Conservation (phyloP, 2,797 vertebrate species). For the Trachops cirrhosus region DNA sequence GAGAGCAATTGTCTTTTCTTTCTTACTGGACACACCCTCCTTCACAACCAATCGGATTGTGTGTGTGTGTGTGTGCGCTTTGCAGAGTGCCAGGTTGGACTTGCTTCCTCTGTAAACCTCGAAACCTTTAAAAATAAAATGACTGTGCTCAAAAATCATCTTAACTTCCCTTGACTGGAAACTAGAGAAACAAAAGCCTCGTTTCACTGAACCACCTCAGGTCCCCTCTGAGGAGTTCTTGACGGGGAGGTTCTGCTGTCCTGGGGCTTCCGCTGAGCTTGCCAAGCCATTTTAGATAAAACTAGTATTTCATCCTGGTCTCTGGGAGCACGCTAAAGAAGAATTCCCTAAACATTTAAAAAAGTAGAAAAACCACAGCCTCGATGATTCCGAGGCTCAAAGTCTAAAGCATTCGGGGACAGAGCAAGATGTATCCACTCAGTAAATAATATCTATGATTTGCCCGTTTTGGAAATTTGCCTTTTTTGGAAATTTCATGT, state of each 20-base stretch:
- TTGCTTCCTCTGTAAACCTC: neutral
- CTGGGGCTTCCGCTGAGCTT: neutral
- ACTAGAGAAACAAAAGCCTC: constrained; percentile 18
- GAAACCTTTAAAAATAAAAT: constrained; percentile 64
- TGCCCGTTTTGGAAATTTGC: neutral
- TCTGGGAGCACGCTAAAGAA: neutral
- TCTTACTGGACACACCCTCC: constrained; percentile 23
- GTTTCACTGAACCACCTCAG: neutral
- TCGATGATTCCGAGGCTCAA: neutral
- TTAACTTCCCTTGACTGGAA: constrained; percentile 38
- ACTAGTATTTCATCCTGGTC: neutral
- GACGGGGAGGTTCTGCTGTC: neutral
- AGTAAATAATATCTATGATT: neutral
- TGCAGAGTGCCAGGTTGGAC: constrained; percentile 48
- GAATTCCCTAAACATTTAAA: constrained; percentile 1
- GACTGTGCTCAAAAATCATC: constrained; percentile 57
- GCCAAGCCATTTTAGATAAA: neutral
- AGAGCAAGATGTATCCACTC: neutral
- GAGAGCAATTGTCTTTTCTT: constrained; percentile 69
- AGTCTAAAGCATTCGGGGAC: neutral
- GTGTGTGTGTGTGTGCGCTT: too few relatives aligned
- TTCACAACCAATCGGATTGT: constrained; percentile 1
- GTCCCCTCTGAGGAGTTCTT: neutral
- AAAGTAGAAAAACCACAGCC: neutral
- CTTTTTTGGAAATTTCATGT: neutral